Base-by-base conservation (phyloP, 2,888 invertebrate genomes). In the Nezara viridula region DNA sequence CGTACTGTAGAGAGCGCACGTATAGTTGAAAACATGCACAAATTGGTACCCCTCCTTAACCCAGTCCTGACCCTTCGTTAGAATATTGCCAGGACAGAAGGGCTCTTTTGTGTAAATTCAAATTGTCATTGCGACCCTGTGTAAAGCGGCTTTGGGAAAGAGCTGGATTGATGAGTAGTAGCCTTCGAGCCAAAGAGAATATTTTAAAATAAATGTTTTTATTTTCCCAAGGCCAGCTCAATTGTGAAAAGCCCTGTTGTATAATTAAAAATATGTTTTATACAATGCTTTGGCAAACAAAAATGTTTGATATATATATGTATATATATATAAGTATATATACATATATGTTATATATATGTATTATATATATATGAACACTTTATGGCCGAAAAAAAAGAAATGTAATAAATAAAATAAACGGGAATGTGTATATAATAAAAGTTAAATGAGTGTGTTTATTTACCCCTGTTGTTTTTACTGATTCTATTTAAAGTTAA, bases 241-340 rank as follows among this genome's bases (percentile, higher is more conserved):
- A 88, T 88, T 88, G 88, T 88, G 88, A 88, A 88, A 88, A 73
- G 88, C 88, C 88, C 88, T 88, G 88, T 88, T 88, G 88, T 88
- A 88, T 88, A 88, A 90, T 90, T 90, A 90, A 89, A 90, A 90
- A 90, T 90, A 90, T 90, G 90, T 90, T 90, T 90, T 90, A 90
- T 90, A 90, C 90, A 90, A 89, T 90, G 90, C 90, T 90, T 90
- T 90, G 89, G 90, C 90, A 90, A 86, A 90, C 32, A 89, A 89
- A 90, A 89, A 90, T 89, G 89, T 88, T 50, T 86, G 47, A 50
- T 86, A 55, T 88, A 88, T 88, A 73, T 73, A 37, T 73, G 14
- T 73, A 14, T 73, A 52, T 87, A 87, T 87, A 87, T 66, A 73
- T 88, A 88, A 44, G 10, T 66, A 88, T 88, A 73, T 88, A 88